Percentiles rank a stretch among this genome's conserved stretches.
Conservation (phyloP, 2,888 invertebrate species). For the Rotaria magnacalcarata region DNA sequence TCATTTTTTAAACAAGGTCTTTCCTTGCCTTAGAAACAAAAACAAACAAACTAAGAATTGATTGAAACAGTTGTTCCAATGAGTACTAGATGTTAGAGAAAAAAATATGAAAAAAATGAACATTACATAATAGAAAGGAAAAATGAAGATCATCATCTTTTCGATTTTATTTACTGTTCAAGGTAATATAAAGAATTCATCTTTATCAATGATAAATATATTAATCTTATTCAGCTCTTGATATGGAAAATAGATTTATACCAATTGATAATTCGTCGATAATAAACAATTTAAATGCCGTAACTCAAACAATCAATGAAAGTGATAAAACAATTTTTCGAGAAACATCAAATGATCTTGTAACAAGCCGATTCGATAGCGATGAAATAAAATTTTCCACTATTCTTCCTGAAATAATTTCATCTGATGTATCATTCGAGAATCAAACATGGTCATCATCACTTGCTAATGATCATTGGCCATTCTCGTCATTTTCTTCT, state of each 20-base stretch:
- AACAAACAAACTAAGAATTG: not conserved
- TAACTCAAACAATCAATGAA: not conserved
- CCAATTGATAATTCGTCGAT: not conserved
- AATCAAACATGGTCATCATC: not conserved
- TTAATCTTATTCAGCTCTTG: not conserved
- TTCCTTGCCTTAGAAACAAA: constrained; percentile 4
- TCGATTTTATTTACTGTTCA: constrained; percentile 13
- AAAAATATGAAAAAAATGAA: not conserved
- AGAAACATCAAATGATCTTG: not conserved
- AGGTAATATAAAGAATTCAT: not conserved
- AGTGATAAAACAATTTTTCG: not conserved
- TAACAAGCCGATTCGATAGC: not conserved
- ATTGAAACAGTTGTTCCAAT: not conserved
- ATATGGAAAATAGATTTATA: not conserved
- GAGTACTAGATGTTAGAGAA: not conserved
- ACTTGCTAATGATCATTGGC: not conserved
- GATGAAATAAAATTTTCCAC: not conserved
- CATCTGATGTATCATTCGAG: not conserved
- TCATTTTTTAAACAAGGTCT: constrained; percentile 10
- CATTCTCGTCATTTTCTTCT: not conserved
- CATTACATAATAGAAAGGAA: not conserved
- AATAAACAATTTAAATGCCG: not conserved
- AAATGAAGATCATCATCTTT: constrained; percentile 13
- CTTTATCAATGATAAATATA: not conserved
- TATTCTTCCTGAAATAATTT: not conserved